phyloP scores from a whole-genome alignment of 1,140 invertebrate genomes.

The Lerema accius region DNA sequence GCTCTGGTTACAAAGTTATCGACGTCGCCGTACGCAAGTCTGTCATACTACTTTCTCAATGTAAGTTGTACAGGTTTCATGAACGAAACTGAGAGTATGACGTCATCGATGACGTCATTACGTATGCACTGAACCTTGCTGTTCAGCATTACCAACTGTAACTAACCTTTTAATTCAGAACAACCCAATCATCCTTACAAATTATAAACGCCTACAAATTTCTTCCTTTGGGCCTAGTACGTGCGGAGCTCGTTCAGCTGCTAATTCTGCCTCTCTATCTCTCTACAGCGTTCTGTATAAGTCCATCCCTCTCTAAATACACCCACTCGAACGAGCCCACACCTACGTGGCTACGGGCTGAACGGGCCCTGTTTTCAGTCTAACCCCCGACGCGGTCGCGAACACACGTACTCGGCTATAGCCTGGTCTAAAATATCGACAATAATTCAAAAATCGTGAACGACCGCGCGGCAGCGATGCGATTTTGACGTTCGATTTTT shows the following conservation, averaged over 20 bases:
- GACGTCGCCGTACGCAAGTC: background rate
- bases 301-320: conserved; percentile 43
- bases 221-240: conserved; percentile 55
- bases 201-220: conserved; percentile 65
- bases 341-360: conserved; percentile 44
- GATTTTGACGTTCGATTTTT: conserved; percentile 45
- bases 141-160: no score
- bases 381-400: conserved; percentile 41
- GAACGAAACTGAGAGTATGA: no score
- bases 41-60: background rate
- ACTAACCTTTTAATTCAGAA: conserved; percentile 52
- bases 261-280: conserved; percentile 33
- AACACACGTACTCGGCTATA: conserved; percentile 38
- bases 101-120: no score
- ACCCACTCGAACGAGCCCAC: conserved; percentile 53
- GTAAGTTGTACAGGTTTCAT: background rate
- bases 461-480: conserved; percentile 44
- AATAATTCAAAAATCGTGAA: conserved; percentile 35
- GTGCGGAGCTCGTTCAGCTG: conserved; percentile 44
- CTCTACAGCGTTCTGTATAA: conserved; percentile 12
- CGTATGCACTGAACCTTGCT: no score
- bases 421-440: conserved; percentile 12
- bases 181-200: conserved; percentile 62
- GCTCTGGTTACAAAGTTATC: background rate
- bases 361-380: conserved; percentile 61